Base-by-base conservation (phyloP, 2,113 vertebrate genomes). In the Lanius ludovicianus region DNA sequence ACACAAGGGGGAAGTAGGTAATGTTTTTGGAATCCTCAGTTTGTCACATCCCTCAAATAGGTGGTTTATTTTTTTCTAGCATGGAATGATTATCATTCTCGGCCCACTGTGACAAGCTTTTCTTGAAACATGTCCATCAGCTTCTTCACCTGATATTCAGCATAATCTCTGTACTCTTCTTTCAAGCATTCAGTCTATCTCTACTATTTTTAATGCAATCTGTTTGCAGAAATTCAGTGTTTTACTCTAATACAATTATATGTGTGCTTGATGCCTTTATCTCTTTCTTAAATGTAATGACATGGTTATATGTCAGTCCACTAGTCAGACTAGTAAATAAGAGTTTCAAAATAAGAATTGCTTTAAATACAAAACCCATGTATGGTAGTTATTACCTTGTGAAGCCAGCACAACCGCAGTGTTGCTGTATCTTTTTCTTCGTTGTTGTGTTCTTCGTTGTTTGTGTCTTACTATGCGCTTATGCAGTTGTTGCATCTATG, bases 391-490 rank as follows among this genome's bases (percentile, higher is more conserved):
- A 63, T 1, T 86, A 17, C 35, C 37, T 44, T 92, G n/a, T 42
- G 35, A 67, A 79, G 20, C 30, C 19, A 39, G 30, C 19, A n/a
- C 24, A 76, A 8, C 56, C 39, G 28, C 53, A 37, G 33, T 49
- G 27, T 74, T 84, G 16, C 28, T 70, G 47, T 53, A 17, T 79
- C 3, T 17, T 78, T 84, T 64, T 65, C 20, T 81, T 77, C 16
- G 4, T 50, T 49, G 17, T 57, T 79, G 5, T 3, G 0, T n/a
- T n/a, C n/a, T n/a, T n/a, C n/a, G n/a, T n/a, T n/a, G n/a, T 50
- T 71, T 59, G 10, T 52, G 10, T 52, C 23, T 79, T 60, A 24
- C 7, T 49, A 1, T 53, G 22, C 20, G 63, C 17, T 30, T 19
- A 23, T 9, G 22, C 23, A 63, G 2, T 33, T 21, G 8, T 18